phyloP scores from a whole-genome alignment of 1,140 invertebrate species.

The Drosophila serrata region DNA sequence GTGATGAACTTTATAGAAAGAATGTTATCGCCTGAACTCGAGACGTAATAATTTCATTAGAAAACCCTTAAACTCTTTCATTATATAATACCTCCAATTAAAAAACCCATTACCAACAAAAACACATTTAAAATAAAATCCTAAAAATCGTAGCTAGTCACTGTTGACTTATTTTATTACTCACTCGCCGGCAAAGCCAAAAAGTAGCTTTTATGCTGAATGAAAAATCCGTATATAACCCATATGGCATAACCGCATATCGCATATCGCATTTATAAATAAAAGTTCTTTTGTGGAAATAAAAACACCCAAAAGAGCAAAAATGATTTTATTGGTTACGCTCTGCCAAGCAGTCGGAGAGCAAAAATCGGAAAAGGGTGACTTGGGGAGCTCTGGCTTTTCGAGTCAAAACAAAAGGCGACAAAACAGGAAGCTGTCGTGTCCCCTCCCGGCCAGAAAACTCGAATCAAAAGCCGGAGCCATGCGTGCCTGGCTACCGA shows the following conservation, averaged over 20 bases:
- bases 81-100: constrained; percentile 6
- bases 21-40: background rate
- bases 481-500: constrained; percentile 47
- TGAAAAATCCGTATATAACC: constrained; percentile 9
- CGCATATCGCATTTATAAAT: constrained; percentile 21
- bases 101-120: constrained; percentile 14
- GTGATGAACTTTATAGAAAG: no score
- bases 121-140: constrained; percentile 12
- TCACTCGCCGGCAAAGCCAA: background rate
- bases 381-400: constrained; percentile 6
- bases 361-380: constrained; percentile 31
- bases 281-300: constrained; percentile 44
- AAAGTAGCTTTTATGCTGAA: constrained; percentile 6
- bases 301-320: constrained; percentile 42
- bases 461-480: constrained; percentile 41
- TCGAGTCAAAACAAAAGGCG: constrained; percentile 44
- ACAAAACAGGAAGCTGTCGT: constrained; percentile 23
- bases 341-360: constrained; percentile 23
- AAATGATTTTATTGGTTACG: constrained; percentile 68
- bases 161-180: constrained; percentile 70
- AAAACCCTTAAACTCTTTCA: background rate
- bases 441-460: constrained; percentile 9
- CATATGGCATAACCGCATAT: constrained; percentile 4
- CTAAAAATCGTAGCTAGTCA: constrained; percentile 26
- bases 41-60: background rate